Base-by-base conservation (phyloP, 2,797 vertebrate species). In the Sebastes minor region DNA sequence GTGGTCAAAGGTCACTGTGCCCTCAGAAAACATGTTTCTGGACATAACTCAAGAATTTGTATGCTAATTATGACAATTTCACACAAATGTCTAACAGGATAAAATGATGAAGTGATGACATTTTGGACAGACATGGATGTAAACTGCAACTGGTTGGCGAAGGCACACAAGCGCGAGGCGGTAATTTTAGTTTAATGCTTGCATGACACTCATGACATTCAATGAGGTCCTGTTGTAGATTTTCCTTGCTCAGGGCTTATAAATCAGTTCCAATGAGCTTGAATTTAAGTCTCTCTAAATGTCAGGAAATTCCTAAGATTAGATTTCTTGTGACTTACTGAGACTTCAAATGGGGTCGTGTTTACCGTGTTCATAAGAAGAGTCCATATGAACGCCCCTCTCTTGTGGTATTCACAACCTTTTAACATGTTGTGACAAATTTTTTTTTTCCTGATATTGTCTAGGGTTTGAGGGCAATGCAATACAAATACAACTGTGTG, bases 241-340 rank as follows among this genome's bases (percentile, higher is more conserved):
- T 73, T 63, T 52, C 16, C 32, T 72, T 46, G 22, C 30, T 38
- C 16, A 7, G 22, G 8, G 33, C 25, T 73, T 20, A 12, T 4
- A 77, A 38, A 60, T 77, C 13, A n/a, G 28, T 63, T 74, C 38
- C 52, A 67, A 10, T 32, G 16, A 59, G 5, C 25, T n/a, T 28
- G 35, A 69, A 8, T 49, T 56, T 62, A 69, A 72, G 14, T 53
- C 30, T 59, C 64, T 60, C 20, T 61, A 69, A 82, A 84, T 85
- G 20, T 76, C 68, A 57, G 57, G 9, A 32, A 33, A 75, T 52
- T 55, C 30, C 69, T 18, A 20, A 28, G 11, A 74, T 46, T 75
- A 14, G 6, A 27, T 38, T 63, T 66, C 9, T 33, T 49, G 8
- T 60, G 38, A 60, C 5, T 78, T 28, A 14, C 18, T 60, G 10